Percentiles rank a stretch among this genome's conserved stretches.
phyloP scores from a whole-genome alignment of 2,113 vertebrate genomes.

The Vidua chalybeata region DNA sequence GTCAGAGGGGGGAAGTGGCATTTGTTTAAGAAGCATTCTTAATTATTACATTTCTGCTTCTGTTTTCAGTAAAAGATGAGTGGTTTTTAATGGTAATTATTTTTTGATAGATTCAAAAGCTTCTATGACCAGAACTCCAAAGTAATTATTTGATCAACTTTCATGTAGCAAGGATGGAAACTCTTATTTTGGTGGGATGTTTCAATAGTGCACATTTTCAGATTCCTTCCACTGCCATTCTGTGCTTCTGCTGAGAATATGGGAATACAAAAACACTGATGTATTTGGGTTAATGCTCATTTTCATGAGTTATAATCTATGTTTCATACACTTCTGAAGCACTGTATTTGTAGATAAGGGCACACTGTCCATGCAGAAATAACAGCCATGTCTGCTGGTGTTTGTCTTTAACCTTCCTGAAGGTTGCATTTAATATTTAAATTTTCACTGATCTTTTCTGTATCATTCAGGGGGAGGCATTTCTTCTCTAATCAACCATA shows the following conservation, averaged over 20 bases:
- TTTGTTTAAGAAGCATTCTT: background rate
- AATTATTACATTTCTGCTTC: background rate
- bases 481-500: background rate
- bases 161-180: background rate
- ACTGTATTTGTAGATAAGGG: background rate
- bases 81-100: background rate
- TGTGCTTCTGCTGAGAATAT: background rate
- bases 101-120: background rate
- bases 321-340: background rate
- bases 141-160: background rate
- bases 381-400: background rate
- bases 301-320: background rate
- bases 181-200: background rate
- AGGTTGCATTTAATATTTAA: background rate
- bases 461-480: background rate
- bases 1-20: accelerated
- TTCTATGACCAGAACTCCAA: background rate
- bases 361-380: background rate
- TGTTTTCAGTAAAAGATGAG: background rate
- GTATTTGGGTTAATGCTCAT: background rate
- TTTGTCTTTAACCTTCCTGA: background rate
- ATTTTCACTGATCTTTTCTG: background rate
- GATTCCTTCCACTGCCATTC: background rate
- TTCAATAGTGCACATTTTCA: background rate
- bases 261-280: background rate